A percentile compares a stretch with the other conserved stretches of the same genome.
These are phyloP conservation scores for Acleris cristana DNA, from an alignment of 2,888 invertebrate genomes.

Conservation along the genomic window DNA sequence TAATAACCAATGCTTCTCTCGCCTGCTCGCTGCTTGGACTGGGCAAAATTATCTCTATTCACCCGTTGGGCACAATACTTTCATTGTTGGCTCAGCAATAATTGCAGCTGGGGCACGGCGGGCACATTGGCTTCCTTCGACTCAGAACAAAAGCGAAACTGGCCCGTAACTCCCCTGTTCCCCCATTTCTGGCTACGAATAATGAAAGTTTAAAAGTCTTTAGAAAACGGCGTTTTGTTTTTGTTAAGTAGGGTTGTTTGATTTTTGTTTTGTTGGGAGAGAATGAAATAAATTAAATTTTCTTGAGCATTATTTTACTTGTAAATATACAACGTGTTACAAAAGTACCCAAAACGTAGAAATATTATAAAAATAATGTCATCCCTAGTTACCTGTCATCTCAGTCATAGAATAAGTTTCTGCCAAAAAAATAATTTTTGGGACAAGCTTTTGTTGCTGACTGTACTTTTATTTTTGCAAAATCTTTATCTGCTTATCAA, in stretches of 20 bases:
- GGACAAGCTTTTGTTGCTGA: too few relatives aligned
- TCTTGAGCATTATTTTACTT: too few relatives aligned
- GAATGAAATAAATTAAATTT: too few relatives aligned
- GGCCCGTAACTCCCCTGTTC: constrained; percentile 13
- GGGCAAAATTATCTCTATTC: constrained; percentile 33
- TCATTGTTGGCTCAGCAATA: constrained; percentile 33
- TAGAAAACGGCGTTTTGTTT: constrained; percentile 4
- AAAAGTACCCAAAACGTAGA: too few relatives aligned
- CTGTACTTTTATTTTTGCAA: too few relatives aligned
- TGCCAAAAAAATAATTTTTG: too few relatives aligned
- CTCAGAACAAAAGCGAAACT: constrained; percentile 32
- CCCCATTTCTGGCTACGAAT: not conserved
- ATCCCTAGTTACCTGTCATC: too few relatives aligned
- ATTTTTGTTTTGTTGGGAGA: not conserved
- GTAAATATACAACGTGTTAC: too few relatives aligned
- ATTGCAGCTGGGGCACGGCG: constrained; percentile 24
- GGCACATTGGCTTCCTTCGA: constrained; percentile 36
- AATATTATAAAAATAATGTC: too few relatives aligned
- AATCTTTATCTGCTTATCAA: too few relatives aligned
- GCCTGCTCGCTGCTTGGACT: constrained; percentile 19
- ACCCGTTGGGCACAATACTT: constrained; percentile 28
- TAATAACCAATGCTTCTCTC: not conserved
- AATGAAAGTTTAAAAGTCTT: constrained; percentile 16
- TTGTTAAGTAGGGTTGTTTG: not conserved
- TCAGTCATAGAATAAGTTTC: too few relatives aligned